phyloP scores from a whole-genome alignment of 2,113 vertebrate species.

The Psettodes erumei region DNA sequence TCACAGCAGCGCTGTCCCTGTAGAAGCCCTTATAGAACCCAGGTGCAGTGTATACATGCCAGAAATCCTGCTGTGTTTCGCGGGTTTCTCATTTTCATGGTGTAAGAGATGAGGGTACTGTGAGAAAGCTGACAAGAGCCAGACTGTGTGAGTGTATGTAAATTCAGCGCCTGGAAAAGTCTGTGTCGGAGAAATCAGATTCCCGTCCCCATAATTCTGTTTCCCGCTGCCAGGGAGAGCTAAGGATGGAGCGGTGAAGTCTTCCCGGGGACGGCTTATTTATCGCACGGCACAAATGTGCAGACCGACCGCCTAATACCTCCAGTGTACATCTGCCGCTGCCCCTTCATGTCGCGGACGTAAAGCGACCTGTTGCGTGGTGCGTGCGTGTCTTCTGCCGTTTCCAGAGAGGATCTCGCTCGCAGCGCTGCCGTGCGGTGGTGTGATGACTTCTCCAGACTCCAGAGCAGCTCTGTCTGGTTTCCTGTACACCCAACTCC shows the following conservation, averaged over 20 bases:
- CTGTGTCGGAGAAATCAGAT: background rate
- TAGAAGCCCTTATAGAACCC: background rate
- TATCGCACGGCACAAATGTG: background rate
- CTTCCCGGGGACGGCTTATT: no score
- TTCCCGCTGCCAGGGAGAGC: background rate
- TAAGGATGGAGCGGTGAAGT: background rate
- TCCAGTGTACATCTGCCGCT: no score
- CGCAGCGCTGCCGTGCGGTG: background rate
- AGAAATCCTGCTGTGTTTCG: background rate
- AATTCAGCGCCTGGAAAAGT: background rate
- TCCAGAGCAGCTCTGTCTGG: constrained; percentile 60
- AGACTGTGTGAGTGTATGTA: background rate
- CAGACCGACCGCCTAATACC: no score
- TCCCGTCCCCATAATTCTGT: background rate
- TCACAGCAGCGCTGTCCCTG: background rate
- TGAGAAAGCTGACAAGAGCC: background rate
- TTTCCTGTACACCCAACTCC: constrained; percentile 67
- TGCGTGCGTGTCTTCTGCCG: background rate
- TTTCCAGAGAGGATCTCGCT: background rate
- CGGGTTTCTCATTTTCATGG: background rate
- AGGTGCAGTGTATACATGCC: background rate
- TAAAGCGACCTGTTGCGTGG: background rate
- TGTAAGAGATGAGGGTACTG: background rate
- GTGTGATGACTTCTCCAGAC: constrained; percentile 77
- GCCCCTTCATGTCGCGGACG: no score